These are phyloP conservation scores for Menura novaehollandiae DNA, from an alignment of 2,113 vertebrate genomes.

Conservation along the genomic window DNA sequence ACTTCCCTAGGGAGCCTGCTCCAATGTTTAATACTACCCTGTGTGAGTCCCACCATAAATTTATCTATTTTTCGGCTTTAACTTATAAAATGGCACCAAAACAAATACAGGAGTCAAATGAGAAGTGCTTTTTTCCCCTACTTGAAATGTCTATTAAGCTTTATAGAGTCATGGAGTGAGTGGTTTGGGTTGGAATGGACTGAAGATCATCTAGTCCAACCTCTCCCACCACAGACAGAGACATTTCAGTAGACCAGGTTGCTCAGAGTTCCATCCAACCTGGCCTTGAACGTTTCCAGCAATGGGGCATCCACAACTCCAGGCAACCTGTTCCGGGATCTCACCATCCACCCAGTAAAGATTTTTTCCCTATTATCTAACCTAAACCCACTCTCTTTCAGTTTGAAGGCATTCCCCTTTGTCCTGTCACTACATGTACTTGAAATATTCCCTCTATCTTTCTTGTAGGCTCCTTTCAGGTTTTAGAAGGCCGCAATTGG, in stretches of 20 bases:
- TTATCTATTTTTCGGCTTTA: background rate
- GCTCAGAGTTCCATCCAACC: background rate
- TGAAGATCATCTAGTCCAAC: background rate
- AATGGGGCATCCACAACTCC: background rate
- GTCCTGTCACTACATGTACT: background rate
- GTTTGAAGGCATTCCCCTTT: background rate
- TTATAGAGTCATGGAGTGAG: background rate
- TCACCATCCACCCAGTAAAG: rapidly evolving
- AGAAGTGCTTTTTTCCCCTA: background rate
- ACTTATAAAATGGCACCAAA: background rate
- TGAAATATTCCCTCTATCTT: background rate
- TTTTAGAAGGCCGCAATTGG: background rate
- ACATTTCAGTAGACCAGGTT: too few relatives aligned
- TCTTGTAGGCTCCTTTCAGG: background rate
- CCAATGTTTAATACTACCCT: background rate
- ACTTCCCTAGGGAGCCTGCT: background rate
- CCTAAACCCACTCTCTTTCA: background rate
- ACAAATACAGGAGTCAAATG: background rate
- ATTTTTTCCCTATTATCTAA: background rate
- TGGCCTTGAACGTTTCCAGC: background rate
- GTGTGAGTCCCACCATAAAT: background rate
- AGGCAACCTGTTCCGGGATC: background rate
- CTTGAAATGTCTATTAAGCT: background rate
- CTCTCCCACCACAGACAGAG: too few relatives aligned
- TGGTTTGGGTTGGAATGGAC: background rate